Evolutionary conservation across 92 coral and sea anemone genomes (phyloP).

Genomic region (Epizoanthus rinbou): DNA sequence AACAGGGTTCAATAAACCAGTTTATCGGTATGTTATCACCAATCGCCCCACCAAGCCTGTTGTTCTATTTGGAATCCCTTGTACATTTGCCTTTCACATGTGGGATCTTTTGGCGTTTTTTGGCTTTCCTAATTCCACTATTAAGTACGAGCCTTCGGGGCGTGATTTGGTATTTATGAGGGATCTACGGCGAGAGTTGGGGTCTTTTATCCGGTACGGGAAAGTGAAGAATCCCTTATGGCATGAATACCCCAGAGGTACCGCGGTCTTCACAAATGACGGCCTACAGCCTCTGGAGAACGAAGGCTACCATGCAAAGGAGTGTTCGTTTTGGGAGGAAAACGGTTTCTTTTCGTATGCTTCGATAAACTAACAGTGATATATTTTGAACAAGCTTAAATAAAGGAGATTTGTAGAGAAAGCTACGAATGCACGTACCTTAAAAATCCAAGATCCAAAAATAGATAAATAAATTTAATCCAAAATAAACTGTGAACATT

Average conservation of each 20-base stretch:
- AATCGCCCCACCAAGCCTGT: constrained; percentile 49
- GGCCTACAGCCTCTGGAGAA: constrained; percentile 44
- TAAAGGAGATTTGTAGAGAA: too few species aligned
- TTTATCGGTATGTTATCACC: constrained; percentile 66
- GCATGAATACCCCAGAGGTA: constrained; percentile 51
- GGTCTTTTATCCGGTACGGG: constrained; percentile 52
- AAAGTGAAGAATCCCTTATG: constrained; percentile 29
- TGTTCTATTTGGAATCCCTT: constrained; percentile 27
- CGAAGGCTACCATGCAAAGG: constrained; percentile 50
- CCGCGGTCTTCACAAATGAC: constrained; percentile 63
- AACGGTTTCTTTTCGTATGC: constrained; percentile 70
- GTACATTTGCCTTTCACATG: constrained; percentile 62
- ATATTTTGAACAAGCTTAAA: too few species aligned
- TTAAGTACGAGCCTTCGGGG: constrained; percentile 48
- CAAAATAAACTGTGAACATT: too few species aligned
- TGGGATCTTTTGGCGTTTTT: constrained; percentile 73
- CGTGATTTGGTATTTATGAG: constrained; percentile 48
- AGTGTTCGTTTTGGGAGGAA: constrained; percentile 69
- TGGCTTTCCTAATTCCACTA: constrained; percentile 46
- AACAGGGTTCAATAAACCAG: constrained; percentile 45
- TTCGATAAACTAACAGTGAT: constrained; percentile 58
- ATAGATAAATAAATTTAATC: too few species aligned
- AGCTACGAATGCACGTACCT: too few species aligned
- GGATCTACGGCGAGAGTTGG: constrained; percentile 57
- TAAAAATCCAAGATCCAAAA: too few species aligned